A percentile compares a stretch with the other conserved stretches of the same genome.
Conservation (phyloP, 2,113 vertebrate species). For the Mesoclemmys tuberculata region DNA sequence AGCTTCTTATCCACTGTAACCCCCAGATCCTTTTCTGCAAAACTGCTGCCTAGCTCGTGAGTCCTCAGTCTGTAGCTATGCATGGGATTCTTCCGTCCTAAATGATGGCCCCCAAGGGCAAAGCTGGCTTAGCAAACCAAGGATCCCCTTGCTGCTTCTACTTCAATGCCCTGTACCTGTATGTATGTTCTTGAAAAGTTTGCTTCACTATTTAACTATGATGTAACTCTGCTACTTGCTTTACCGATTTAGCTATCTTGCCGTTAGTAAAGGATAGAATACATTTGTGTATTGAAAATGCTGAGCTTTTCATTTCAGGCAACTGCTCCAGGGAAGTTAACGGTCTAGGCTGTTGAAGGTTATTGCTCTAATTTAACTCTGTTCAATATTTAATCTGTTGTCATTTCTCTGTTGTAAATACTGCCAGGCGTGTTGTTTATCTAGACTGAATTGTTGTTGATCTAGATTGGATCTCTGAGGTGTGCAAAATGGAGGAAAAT, state of each 20-base stretch:
- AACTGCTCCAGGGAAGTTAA: neutral
- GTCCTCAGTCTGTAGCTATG: too few species aligned
- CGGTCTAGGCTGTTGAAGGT: neutral
- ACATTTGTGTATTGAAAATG: constrained; percentile 6
- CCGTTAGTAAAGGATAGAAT: neutral
- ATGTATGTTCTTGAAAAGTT: neutral
- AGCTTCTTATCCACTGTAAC: too few species aligned
- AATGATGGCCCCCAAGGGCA: neutral
- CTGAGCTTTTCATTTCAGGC: constrained; percentile 18
- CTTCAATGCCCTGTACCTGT: neutral
- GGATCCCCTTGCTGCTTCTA: neutral
- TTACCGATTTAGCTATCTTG: neutral
- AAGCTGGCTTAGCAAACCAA: neutral
- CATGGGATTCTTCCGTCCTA: too few species aligned
- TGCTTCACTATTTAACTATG: neutral
- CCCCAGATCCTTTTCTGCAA: too few species aligned
- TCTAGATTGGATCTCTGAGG: neutral
- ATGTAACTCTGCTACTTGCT: neutral
- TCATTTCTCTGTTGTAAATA: constrained; percentile 38
- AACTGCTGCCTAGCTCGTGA: too few species aligned
- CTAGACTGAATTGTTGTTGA: neutral
- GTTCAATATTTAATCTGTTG: constrained; percentile 33
- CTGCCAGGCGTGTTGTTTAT: neutral
- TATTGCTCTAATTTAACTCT: neutral
- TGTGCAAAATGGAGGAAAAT: neutral